These are phyloP conservation scores for Stenichneumon culpator DNA, from an alignment of 2,888 invertebrate genomes.

Conservation along the genomic window DNA sequence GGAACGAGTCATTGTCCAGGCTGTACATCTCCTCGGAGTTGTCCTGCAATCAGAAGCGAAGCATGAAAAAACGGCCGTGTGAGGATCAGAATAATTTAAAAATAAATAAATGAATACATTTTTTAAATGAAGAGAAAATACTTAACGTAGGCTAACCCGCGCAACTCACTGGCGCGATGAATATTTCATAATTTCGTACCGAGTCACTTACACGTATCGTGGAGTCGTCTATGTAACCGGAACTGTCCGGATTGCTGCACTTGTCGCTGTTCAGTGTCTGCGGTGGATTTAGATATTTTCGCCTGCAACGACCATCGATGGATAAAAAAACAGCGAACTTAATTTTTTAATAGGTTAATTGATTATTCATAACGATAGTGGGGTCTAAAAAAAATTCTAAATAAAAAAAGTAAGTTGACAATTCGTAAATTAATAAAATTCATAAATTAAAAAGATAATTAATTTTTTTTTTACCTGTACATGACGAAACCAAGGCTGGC, in stretches of 20 bases:
- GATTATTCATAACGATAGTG: conserved; percentile 13
- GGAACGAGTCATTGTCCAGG: conserved; percentile 96
- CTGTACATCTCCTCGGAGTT: conserved; percentile 98
- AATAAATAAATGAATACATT: neutral
- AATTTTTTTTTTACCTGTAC: conserved; percentile 79
- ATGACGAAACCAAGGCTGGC: conserved; percentile 82
- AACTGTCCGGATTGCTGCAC: conserved; percentile 94
- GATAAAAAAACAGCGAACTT: neutral
- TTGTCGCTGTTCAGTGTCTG: conserved; percentile 92
- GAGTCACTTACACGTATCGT: conserved; percentile 91
- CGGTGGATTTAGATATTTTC: conserved; percentile 92
- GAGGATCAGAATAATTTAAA: no score
- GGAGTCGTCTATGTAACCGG: conserved; percentile 95
- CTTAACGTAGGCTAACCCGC: neutral
- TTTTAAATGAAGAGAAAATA: neutral
- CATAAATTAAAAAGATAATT: neutral
- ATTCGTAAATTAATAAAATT: no score
- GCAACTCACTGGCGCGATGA: conserved; percentile 23
- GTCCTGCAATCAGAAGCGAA: conserved; percentile 88
- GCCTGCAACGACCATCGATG: conserved; percentile 81
- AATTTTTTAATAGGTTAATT: neutral
- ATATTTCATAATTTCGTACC: conserved; percentile 51
- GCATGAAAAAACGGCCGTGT: no score
- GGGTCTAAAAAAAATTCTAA: neutral
- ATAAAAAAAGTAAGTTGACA: no score